A percentile compares a stretch with the other conserved stretches of the same genome.
Evolutionary conservation across 1,140 invertebrate genomes (phyloP).

Genomic region (Nasonia giraulti): DNA sequence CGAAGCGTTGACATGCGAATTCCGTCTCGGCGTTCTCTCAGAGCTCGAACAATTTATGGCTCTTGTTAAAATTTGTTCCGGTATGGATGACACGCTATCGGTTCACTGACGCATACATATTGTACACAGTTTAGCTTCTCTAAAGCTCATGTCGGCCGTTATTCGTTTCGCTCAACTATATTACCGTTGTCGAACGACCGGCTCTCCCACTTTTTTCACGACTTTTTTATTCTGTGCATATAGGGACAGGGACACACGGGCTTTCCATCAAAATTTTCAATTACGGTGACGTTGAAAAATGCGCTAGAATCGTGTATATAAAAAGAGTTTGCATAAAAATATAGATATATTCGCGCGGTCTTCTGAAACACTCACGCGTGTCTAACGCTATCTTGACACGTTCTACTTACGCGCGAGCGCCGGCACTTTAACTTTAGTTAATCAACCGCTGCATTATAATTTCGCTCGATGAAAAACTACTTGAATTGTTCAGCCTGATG

Average conservation of each 20-base stretch:
- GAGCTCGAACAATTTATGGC: neutral
- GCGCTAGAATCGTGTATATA: no score
- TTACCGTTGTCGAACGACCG: neutral
- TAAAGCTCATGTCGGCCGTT: neutral
- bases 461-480: neutral
- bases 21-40: neutral
- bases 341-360: no score
- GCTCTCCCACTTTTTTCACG: neutral
- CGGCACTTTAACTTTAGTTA: neutral
- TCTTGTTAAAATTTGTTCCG: conserved; percentile 4
- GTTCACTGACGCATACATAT: neutral
- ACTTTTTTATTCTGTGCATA: neutral
- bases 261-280: no score
- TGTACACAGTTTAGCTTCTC: neutral
- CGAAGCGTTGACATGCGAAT: neutral
- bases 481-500: neutral
- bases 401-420: neutral
- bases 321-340: no score
- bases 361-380: no score
- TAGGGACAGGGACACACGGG: no score
- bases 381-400: neutral
- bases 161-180: conserved; percentile 1
- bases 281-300: no score
- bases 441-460: neutral
- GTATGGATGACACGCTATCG: conserved; percentile 1